Evolutionary conservation across 2,797 vertebrate species (phyloP).

Genomic region (Chelon auratus): DNA sequence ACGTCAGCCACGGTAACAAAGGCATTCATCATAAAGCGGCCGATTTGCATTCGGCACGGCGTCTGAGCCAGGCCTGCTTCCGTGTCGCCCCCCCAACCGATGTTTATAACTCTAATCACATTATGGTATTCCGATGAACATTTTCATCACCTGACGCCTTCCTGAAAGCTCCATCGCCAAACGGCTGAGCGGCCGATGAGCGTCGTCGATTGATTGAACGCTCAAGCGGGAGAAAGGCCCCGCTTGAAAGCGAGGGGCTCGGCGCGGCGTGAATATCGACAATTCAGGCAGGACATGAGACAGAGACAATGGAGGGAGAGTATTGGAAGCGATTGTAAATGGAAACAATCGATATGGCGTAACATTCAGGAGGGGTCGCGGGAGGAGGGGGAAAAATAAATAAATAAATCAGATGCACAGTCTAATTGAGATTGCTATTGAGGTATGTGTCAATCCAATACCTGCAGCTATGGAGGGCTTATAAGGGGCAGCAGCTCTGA

Average conservation of each 20-base stretch:
- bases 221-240: conserved; percentile 58
- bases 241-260: conserved; percentile 39
- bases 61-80: conserved; percentile 37
- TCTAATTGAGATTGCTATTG: conserved; percentile 42
- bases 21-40: conserved; percentile 67
- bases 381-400: not conserved
- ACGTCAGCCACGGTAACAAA: conserved; percentile 49
- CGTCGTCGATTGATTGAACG: conserved; percentile 67
- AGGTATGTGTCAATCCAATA: conserved; percentile 56
- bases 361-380: conserved; percentile 29
- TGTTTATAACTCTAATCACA: conserved; percentile 69
- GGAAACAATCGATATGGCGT: conserved; percentile 66
- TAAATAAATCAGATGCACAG: conserved; percentile 18
- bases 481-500: conserved; percentile 30
- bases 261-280: conserved; percentile 57
- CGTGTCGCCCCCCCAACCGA: conserved; percentile 33
- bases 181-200: conserved; percentile 55
- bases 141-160: conserved; percentile 66
- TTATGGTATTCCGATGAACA: conserved; percentile 70
- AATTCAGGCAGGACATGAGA: conserved; percentile 36
- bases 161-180: conserved; percentile 47
- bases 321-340: conserved; percentile 51
- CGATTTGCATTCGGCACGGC: conserved; percentile 53
- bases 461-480: conserved; percentile 19
- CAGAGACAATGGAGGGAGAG: conserved; percentile 35